Evolutionary conservation across 2,888 invertebrate genomes (phyloP), one percentile per base, ranked within the genome.

Genomic region (Nomada fucata): DNA sequence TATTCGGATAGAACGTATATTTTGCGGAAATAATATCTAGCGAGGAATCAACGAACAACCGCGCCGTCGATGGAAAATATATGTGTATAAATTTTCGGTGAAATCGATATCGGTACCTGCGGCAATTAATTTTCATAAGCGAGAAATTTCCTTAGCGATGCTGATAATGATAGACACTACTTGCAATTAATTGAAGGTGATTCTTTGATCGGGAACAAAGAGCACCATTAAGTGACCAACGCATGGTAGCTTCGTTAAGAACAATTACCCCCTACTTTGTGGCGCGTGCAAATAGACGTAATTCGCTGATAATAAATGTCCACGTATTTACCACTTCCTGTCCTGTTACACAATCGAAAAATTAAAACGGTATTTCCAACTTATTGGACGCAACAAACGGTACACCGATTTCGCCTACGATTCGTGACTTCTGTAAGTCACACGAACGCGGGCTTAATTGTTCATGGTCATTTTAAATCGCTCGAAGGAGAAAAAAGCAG

Each of bases 231-330:
- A 73, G 18, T 57, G 73, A 13, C 18, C 29, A 73, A 67, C 67
- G 57, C 67, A 15, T 15, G 20, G 47, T 73, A 47, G 47, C 44
- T 67, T 73, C 57, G 18, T 73, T 73, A 73, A 67, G 67, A 65
- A 50, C 47, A 73, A 73, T 73, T 73, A 57, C 20, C 67, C 73
- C 55, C 57, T 47, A 50, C 67, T 71, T 76, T 57, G 18, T 29
- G 47, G 13, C 23, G 36, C 15, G 52, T 20, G 36, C 57, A 42
- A 72, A 36, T 53, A 50, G 13, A 57, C 57, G 47, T 73, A 42
- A 18, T 65, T 50, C 53, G 10, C 23, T 23, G 26, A 2, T 23
- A n/a, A 63, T 72, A 26, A 53, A 72, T 72, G 23, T 53, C 71
- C 71, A 61, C 61, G 23, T 52, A 42, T 61, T 64, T 26, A 18